phyloP scores from a whole-genome alignment of 2,113 vertebrate genomes.

The Neogale vison region DNA sequence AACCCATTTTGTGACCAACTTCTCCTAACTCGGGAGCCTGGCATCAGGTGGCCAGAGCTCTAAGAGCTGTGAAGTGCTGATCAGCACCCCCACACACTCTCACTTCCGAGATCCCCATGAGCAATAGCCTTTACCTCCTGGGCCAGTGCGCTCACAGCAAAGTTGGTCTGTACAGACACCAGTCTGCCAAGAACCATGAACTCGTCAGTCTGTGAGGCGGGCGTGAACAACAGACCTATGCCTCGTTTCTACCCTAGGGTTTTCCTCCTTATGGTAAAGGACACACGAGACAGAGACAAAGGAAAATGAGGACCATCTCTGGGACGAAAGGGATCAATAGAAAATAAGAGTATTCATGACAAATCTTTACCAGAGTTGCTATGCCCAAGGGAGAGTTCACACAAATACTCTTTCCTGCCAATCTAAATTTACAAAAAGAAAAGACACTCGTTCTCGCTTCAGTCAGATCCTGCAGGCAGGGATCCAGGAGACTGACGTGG shows the following conservation, averaged over 20 bases:
- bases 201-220: not conserved
- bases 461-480: not conserved
- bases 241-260: not conserved
- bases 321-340: not conserved
- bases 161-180: not conserved
- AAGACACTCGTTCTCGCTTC: not conserved
- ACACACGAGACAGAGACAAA: not conserved
- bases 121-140: not conserved
- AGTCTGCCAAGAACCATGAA: not conserved
- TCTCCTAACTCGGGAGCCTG: not conserved
- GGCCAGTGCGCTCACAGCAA: not conserved
- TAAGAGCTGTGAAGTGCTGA: not conserved
- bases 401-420: not conserved
- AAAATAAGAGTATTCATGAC: not conserved
- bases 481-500: not conserved
- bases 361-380: not conserved
- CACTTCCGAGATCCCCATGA: not conserved
- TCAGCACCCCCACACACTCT: not conserved
- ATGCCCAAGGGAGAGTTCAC: not conserved
- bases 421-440: not conserved
- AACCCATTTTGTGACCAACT: not conserved
- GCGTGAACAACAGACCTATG: not conserved
- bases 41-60: not conserved
- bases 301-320: not conserved
- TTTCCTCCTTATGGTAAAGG: not conserved